Percentiles rank a stretch among this genome's conserved stretches.
phyloP scores from a whole-genome alignment of 2,113 vertebrate species.

The Podilymbus podiceps region DNA sequence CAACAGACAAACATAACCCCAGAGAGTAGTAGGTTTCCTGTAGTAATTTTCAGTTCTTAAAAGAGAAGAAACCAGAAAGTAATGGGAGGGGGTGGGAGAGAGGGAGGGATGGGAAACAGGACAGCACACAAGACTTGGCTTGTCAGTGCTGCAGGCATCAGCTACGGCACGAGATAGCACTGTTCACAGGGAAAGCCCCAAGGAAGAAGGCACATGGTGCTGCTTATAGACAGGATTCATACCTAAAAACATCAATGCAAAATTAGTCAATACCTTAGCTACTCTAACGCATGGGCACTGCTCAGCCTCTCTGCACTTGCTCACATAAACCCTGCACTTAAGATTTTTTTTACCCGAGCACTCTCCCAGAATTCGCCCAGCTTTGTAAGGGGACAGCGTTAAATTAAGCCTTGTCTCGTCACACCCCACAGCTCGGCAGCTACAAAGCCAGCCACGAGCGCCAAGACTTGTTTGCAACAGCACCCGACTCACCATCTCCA shows the following conservation, averaged over 20 bases:
- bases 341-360: fast-evolving
- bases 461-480: fast-evolving
- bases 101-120: not conserved
- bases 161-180: not conserved
- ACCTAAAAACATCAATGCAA: not conserved
- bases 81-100: not conserved
- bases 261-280: not conserved
- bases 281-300: not conserved
- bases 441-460: not conserved
- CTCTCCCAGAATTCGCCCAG: not conserved
- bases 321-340: not conserved
- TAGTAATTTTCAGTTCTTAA: not conserved
- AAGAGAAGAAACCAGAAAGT: not conserved
- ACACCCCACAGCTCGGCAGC: not conserved
- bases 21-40: not conserved
- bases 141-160: not conserved
- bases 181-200: not conserved
- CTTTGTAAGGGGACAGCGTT: fast-evolving
- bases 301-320: fast-evolving
- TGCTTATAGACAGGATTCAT: not conserved
- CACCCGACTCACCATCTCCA: fast-evolving
- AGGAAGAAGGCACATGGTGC: not conserved
- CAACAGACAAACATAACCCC: not conserved
- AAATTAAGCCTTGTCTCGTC: not conserved
- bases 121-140: not conserved